A percentile compares a stretch with the other conserved stretches of the same genome.
These are phyloP conservation scores for Nasalis larvatus DNA, from an alignment of 2,113 vertebrate genomes.

Conservation along the genomic window DNA sequence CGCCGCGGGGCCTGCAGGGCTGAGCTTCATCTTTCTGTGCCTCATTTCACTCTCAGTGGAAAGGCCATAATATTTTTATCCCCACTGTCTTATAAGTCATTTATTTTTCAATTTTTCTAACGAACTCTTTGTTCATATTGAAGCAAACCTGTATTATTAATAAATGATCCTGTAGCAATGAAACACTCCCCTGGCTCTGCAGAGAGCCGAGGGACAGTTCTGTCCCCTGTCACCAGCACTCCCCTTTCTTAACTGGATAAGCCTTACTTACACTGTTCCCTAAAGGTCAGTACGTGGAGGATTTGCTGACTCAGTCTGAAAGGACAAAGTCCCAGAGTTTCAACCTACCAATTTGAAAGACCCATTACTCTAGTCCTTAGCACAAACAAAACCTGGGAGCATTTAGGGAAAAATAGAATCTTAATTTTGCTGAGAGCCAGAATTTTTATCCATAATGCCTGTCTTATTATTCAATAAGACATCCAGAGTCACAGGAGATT, in stretches of 20 bases:
- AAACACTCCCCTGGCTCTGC: background rate
- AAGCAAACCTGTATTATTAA: conserved; percentile 22
- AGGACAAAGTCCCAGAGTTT: background rate
- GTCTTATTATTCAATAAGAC: background rate
- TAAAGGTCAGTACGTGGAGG: background rate
- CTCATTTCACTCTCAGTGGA: conserved; percentile 52
- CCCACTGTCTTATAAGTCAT: conserved; percentile 27
- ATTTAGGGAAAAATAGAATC: background rate
- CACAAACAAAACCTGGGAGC: background rate
- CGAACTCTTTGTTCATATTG: background rate
- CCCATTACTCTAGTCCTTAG: background rate
- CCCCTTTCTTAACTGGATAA: background rate
- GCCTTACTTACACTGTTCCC: background rate
- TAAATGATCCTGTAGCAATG: background rate
- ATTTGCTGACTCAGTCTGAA: background rate
- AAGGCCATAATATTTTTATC: conserved; percentile 42
- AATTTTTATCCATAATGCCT: background rate
- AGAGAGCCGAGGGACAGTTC: background rate
- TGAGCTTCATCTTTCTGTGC: background rate
- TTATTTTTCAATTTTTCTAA: conserved; percentile 20
- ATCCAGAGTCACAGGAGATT: background rate
- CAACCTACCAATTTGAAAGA: background rate
- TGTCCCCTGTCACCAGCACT: background rate
- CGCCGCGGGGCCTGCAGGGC: background rate
- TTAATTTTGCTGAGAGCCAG: background rate